Base-by-base conservation (phyloP, 2,113 vertebrate genomes). In the Brachirus orientalis region DNA sequence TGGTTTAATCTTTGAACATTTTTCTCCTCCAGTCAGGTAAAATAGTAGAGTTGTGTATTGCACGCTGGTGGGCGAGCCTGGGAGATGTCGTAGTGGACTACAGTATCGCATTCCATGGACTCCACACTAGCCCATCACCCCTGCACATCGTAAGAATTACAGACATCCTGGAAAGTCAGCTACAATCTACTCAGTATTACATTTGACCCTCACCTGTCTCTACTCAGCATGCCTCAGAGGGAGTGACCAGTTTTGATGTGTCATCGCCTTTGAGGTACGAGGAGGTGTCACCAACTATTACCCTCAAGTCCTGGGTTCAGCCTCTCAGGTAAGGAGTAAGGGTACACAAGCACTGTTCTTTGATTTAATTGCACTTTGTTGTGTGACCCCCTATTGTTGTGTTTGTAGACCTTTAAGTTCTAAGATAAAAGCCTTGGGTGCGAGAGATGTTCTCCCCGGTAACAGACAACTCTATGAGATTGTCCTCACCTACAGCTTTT, bases 31-130 rank as follows among this genome's bases (percentile, higher is more conserved):
- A 99, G 98, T 92, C 95, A 28, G 96, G 96, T 22, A 94, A 89
- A 87, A 94, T 96, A 1, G 92, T 99, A 45, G 98, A 99, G 90
- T 92, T 99, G 35, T 99, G 97, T 64, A 94, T 98, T 65, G 98
- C 98, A 18, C 96, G 98, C 5, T 99, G 98, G 98, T 99, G 98
- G 98, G 97, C 97, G 48, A 99, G 96, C 86, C 91, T 99, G 54
- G 97, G 95, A 0, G 96, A 98, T 3, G 98, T 99, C 79, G 94
- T 90, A 4, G 94, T 99, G 71, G 95, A 96, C 79, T 99, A 99
- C 83, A 94, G 87, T 14, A 80, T 99, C 89, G 95, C 95, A 4
- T 99, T 99, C 83, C 98, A 97, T 44, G 98, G 98, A 6, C 93
- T 99, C 20, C 82, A 84, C 56, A 95, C 93, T 63, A 93, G 90